Conservation (phyloP, 2,113 vertebrate genomes). For the Prietella phreatophila region DNA sequence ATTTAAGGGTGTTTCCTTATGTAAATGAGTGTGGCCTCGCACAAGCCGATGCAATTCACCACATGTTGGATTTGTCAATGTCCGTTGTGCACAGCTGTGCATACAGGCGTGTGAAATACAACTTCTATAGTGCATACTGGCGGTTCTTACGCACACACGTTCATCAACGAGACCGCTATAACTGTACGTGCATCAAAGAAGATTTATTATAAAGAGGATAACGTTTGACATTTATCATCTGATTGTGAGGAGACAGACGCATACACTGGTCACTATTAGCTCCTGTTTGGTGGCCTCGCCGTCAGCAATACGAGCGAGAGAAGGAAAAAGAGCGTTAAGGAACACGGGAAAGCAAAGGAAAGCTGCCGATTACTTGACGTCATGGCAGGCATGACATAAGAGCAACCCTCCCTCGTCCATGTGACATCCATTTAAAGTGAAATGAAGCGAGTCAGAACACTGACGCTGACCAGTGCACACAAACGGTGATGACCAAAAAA, state of each 20-base stretch:
- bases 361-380: background rate
- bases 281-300: background rate
- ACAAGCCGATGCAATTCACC: background rate
- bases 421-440: conserved; percentile 51
- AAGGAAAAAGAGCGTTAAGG: background rate
- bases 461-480: background rate
- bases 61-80: background rate
- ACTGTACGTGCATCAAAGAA: background rate
- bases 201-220: background rate
- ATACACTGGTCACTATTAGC: background rate
- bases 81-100: background rate
- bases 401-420: conserved; percentile 44
- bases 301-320: background rate
- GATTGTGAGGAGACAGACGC: background rate
- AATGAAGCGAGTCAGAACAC: background rate
- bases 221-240: background rate
- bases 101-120: background rate
- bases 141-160: background rate
- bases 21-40: background rate
- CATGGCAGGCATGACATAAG: background rate
- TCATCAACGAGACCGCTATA: background rate
- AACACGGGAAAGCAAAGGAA: background rate
- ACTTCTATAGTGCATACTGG: background rate
- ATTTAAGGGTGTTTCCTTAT: background rate
- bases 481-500: background rate